phyloP scores from a whole-genome alignment of 2,113 vertebrate species.

The Noturus placidus region DNA sequence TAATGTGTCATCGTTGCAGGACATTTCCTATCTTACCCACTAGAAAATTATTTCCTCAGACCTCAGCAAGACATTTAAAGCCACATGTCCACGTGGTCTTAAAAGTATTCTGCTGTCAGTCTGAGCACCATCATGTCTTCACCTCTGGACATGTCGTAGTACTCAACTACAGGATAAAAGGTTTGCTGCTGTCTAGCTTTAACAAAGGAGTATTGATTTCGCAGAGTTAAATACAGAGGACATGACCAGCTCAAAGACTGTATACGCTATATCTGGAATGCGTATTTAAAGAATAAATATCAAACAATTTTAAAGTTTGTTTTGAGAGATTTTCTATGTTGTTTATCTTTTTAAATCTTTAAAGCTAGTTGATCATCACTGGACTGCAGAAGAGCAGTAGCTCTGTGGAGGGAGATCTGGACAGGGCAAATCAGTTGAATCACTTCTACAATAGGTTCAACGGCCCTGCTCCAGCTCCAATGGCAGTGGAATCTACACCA shows the following conservation, averaged over 20 bases:
- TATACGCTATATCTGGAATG: not conserved
- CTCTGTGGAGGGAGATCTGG: no score
- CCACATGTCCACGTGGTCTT: not conserved
- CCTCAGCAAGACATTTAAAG: not conserved
- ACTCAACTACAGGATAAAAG: constrained; percentile 35
- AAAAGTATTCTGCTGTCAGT: constrained; percentile 12
- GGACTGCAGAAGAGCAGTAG: no score
- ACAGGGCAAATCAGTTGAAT: no score
- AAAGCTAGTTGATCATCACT: not conserved
- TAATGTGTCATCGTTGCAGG: not conserved
- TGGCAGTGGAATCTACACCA: no score
- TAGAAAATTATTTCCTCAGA: not conserved
- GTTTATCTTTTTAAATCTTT: not conserved
- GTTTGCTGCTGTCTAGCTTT: not conserved
- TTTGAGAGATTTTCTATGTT: not conserved
- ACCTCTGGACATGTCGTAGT: constrained; percentile 31
- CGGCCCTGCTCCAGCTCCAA: no score
- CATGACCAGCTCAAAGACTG: not conserved
- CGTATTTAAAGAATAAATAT: not conserved
- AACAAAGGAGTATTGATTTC: constrained; percentile 43
- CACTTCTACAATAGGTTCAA: no score
- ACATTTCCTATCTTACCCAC: not conserved
- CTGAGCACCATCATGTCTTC: constrained; percentile 7
- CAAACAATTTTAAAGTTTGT: not conserved
- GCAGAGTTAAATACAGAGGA: constrained; percentile 11